These are phyloP conservation scores for Heliopora coerulea DNA, from an alignment of 92 coral and sea anemone species.

Conservation along the genomic window DNA sequence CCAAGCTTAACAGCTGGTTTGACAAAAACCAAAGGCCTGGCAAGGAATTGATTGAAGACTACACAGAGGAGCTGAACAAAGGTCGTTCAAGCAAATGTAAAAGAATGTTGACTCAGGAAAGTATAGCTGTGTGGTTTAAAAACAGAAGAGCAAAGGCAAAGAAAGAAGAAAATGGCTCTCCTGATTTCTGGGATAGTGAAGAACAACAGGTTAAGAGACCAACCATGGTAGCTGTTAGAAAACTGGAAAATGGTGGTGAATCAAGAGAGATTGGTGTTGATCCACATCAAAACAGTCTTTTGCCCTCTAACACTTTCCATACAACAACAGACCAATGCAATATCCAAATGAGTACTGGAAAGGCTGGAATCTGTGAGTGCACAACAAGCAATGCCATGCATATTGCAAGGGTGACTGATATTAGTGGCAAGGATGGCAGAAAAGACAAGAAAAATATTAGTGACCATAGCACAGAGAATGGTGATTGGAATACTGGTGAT, in stretches of 20 bases:
- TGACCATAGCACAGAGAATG: no score
- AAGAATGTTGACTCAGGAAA: constrained; percentile 27
- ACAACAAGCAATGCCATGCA: no score
- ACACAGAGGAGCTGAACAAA: constrained; percentile 16
- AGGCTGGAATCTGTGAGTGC: no score
- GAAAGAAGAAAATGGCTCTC: neutral
- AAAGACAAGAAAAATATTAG: no score
- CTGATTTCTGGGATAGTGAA: neutral
- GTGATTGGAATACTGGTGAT: no score
- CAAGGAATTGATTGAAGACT: constrained; percentile 21
- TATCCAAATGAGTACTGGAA: no score
- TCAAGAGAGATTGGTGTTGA: neutral
- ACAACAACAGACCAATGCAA: no score
- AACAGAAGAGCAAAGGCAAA: constrained; percentile 23
- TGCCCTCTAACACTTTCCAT: no score
- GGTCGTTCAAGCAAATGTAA: constrained; percentile 8
- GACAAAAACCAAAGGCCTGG: constrained; percentile 17
- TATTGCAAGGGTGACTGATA: no score
- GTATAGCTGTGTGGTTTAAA: constrained; percentile 42
- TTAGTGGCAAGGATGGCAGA: no score
- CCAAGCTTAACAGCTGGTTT: constrained; percentile 11
- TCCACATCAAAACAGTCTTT: no score
- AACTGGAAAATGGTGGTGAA: neutral
- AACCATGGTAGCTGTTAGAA: neutral
- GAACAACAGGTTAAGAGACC: neutral